Evolutionary conservation across 2,113 vertebrate species (phyloP).

Genomic region (Tiliqua scincoides): DNA sequence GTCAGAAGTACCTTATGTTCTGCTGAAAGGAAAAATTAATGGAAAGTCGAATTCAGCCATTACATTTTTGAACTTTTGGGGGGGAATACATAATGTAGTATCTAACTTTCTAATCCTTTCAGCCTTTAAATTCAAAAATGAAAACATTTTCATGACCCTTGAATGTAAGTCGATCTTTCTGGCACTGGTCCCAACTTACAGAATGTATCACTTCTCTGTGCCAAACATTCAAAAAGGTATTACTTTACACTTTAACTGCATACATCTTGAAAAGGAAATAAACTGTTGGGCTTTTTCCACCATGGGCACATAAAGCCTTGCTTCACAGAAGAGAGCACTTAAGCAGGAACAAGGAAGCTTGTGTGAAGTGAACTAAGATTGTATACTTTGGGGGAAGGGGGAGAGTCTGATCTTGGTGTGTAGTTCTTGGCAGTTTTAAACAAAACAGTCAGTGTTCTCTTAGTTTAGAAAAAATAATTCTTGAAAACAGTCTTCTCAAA

Average conservation of each 20-base stretch:
- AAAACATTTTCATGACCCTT: not conserved
- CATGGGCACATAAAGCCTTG: slow-evolving; percentile 71
- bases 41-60: slow-evolving; percentile 19
- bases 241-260: slow-evolving; percentile 74
- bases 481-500: slow-evolving; percentile 49
- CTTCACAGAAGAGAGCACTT: slow-evolving; percentile 70
- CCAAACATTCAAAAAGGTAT: slow-evolving; percentile 69
- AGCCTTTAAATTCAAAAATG: slow-evolving; percentile 24
- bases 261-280: slow-evolving; percentile 70
- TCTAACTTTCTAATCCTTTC: slow-evolving; percentile 26
- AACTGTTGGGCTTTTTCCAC: slow-evolving; percentile 70
- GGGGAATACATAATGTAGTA: not conserved
- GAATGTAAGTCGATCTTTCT: slow-evolving; percentile 64
- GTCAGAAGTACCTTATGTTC: not conserved
- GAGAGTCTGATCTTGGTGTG: slow-evolving; percentile 52
- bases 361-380: slow-evolving; percentile 67
- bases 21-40: not conserved
- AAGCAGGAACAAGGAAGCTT: slow-evolving; percentile 74
- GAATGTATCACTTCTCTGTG: slow-evolving; percentile 67
- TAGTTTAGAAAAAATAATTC: slow-evolving; percentile 49
- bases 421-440: slow-evolving; percentile 70
- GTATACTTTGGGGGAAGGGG: slow-evolving; percentile 41
- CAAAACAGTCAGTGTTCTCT: slow-evolving; percentile 72
- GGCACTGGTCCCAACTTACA: slow-evolving; percentile 54
- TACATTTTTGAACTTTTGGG: slow-evolving; percentile 14